These are phyloP conservation scores for Falco punctatus DNA, from an alignment of 2,113 vertebrate species.

Conservation along the genomic window DNA sequence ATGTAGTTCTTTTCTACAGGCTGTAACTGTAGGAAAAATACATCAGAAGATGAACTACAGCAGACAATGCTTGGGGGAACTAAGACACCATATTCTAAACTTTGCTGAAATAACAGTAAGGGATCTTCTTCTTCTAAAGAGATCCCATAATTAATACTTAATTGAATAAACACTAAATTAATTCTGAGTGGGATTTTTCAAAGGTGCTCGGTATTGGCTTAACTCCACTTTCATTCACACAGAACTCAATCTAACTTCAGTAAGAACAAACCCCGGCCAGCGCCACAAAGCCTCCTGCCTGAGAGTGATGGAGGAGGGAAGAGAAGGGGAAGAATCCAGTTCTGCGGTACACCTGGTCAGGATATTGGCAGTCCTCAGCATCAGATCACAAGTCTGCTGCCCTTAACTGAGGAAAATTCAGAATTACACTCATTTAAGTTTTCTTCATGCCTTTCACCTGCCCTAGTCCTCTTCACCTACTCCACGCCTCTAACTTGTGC, in stretches of 20 bases:
- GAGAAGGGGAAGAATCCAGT: not conserved
- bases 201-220: not conserved
- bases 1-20: not conserved
- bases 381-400: not conserved
- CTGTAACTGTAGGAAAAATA: not conserved
- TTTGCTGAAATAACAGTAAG: not conserved
- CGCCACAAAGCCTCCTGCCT: not conserved
- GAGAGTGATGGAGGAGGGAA: not conserved
- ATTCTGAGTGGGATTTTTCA: not conserved
- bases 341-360: not conserved
- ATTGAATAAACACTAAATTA: not conserved
- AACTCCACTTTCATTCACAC: not conserved
- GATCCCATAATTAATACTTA: not conserved
- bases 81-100: not conserved
- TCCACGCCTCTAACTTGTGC: fast-evolving
- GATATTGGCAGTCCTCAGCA: not conserved
- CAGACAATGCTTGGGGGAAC: not conserved
- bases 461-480: not conserved
- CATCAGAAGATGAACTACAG: not conserved
- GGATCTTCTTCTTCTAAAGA: not conserved
- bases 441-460: not conserved
- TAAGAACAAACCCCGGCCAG: not conserved
- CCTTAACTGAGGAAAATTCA: not conserved
- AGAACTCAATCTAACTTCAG: not conserved
- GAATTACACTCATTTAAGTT: not conserved